Conservation (phyloP, 2,797 vertebrate genomes). For the Hipposideros larvatus region DNA sequence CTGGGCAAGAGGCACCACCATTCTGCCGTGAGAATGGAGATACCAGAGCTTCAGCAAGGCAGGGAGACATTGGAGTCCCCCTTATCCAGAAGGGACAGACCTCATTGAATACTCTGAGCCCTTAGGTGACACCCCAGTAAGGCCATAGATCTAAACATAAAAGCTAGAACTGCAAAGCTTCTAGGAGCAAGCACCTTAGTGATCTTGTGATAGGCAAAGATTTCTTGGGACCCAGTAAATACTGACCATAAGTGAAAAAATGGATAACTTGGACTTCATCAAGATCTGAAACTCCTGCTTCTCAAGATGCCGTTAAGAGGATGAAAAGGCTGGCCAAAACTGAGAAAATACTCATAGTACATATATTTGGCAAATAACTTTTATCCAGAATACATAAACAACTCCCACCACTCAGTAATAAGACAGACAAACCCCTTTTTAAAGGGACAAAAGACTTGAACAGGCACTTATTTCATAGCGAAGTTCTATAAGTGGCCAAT, state of each 20-base stretch:
- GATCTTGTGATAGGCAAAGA: not conserved
- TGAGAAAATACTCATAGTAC: not conserved
- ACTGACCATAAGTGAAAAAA: not conserved
- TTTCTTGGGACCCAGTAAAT: not conserved
- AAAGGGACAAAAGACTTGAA: not conserved
- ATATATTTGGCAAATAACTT: not conserved
- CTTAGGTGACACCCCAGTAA: not conserved
- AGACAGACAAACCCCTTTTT: not conserved
- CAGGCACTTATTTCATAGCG: not conserved
- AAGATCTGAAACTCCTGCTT: conserved; percentile 35
- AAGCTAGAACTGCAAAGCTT: not conserved
- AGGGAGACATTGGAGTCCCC: not conserved
- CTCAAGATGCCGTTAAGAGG: not conserved
- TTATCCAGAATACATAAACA: not conserved
- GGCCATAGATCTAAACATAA: not conserved
- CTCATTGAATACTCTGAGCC: not conserved
- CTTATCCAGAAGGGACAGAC: not conserved
- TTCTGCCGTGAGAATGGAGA: not conserved
- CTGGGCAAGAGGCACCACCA: not conserved
- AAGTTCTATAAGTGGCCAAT: not conserved
- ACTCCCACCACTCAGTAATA: not conserved
- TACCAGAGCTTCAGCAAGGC: not conserved
- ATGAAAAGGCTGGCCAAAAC: not conserved
- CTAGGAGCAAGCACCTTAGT: not conserved
- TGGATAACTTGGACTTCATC: not conserved